These are phyloP conservation scores for Tachuris rubrigastra DNA, from an alignment of 2,113 vertebrate genomes.

Conservation along the genomic window DNA sequence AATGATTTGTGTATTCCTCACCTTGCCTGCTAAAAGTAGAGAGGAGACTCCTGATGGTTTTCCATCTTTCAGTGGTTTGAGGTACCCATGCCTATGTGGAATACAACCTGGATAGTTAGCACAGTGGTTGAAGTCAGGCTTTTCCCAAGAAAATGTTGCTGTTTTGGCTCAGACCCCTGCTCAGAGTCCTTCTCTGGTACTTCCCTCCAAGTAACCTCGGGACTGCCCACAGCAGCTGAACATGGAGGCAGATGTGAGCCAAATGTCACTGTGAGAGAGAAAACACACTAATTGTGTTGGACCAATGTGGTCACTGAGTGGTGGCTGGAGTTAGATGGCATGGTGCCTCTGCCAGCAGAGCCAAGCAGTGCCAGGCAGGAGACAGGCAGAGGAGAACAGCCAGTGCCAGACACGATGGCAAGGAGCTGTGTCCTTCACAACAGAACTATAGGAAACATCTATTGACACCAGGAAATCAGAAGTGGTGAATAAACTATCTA, in stretches of 20 bases:
- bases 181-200: not conserved
- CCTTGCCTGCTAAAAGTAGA: not conserved
- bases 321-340: not conserved
- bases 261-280: not conserved
- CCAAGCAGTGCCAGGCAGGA: not conserved
- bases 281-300: not conserved
- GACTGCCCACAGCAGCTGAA: not conserved
- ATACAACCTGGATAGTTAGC: not conserved
- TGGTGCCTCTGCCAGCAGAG: not conserved
- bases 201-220: not conserved
- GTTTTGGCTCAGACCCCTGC: not conserved
- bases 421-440: not conserved
- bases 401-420: not conserved
- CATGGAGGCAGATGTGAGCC: not conserved
- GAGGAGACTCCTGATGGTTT: not conserved
- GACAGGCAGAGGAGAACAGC: not conserved
- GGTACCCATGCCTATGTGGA: not conserved
- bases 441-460: slow-evolving; percentile 14
- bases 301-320: not conserved
- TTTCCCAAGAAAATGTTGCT: not conserved
- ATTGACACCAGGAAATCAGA: not conserved
- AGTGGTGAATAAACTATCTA: not conserved
- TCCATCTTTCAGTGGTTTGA: not conserved
- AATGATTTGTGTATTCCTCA: not conserved
- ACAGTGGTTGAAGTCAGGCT: not conserved